Evolutionary conservation across 1,140 invertebrate genomes (phyloP).

Genomic region (Drosophila serrata): DNA sequence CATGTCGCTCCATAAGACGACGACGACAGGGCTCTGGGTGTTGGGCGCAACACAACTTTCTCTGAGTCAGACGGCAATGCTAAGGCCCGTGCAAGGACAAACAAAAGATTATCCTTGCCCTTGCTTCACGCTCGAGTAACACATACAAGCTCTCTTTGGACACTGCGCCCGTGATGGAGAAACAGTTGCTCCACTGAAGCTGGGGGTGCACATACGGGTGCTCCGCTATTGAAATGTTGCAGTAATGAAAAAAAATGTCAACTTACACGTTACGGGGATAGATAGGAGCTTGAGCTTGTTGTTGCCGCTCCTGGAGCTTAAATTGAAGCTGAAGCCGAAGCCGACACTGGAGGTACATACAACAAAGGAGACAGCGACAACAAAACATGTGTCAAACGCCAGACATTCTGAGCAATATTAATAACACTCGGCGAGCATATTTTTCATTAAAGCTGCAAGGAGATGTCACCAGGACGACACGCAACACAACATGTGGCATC

Average conservation of each 20-base stretch:
- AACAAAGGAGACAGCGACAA: constrained; percentile 68
- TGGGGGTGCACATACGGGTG: constrained; percentile 43
- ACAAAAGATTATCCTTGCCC: constrained; percentile 82
- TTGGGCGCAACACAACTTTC: constrained; percentile 55
- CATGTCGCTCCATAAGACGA: constrained; percentile 58
- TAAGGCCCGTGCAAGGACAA: constrained; percentile 48
- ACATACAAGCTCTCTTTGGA: constrained; percentile 51
- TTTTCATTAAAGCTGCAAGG: constrained; percentile 80
- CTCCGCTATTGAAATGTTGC: constrained; percentile 76
- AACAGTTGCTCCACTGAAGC: constrained; percentile 25
- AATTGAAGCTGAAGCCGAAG: constrained; percentile 11
- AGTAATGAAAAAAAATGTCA: constrained; percentile 83
- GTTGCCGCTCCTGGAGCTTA: constrained; percentile 6
- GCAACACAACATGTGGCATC: constrained; percentile 42
- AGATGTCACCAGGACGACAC: constrained; percentile 60
- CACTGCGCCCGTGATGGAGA: constrained; percentile 13
- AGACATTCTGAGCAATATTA: constrained; percentile 83
- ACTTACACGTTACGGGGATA: constrained; percentile 50
- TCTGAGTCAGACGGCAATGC: constrained; percentile 19
- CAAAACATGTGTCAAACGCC: constrained; percentile 83
- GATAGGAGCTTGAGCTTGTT: constrained; percentile 21
- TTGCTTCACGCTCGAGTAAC: constrained; percentile 49
- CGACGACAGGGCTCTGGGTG: constrained; percentile 32
- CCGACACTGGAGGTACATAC: constrained; percentile 38
- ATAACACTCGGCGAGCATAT: constrained; percentile 79